These are phyloP conservation scores for Microhierax caerulescens DNA, from an alignment of 2,797 vertebrate genomes.

Conservation along the genomic window DNA sequence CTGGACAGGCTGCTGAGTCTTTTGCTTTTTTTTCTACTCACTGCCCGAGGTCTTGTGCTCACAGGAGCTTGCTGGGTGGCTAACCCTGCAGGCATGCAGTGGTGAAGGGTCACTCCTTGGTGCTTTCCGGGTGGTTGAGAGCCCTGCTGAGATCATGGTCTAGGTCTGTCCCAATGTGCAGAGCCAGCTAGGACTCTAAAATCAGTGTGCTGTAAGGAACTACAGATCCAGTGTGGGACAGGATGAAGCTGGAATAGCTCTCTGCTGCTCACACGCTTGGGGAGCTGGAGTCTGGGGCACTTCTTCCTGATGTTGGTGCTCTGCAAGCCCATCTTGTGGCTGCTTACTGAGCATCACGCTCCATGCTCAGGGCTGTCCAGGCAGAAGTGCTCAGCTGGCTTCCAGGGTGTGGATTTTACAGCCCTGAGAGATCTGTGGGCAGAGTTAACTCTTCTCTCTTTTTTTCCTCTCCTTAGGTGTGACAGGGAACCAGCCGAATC, in stretches of 20 bases:
- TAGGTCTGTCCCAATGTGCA: background rate
- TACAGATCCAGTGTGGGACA: background rate
- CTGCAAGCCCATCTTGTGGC: background rate
- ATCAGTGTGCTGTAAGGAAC: background rate
- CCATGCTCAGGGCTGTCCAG: background rate
- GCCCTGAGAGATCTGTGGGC: background rate
- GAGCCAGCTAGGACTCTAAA: background rate
- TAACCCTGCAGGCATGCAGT: background rate
- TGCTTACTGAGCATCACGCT: background rate
- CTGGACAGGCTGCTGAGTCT: background rate
- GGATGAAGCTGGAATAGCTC: background rate
- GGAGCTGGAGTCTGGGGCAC: background rate
- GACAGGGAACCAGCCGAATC: conserved; percentile 81
- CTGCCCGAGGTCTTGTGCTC: accelerated
- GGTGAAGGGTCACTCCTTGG: background rate
- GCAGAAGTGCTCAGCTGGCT: background rate
- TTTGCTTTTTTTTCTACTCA: background rate
- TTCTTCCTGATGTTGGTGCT: background rate
- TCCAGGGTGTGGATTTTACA: background rate
- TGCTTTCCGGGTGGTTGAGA: background rate
- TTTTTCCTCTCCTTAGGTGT: conserved; percentile 74
- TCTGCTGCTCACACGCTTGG: background rate
- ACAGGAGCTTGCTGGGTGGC: background rate
- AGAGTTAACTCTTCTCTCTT: background rate
- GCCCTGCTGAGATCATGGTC: background rate